phyloP scores from a whole-genome alignment of 1,140 invertebrate genomes.

The Elysia chlorotica region DNA sequence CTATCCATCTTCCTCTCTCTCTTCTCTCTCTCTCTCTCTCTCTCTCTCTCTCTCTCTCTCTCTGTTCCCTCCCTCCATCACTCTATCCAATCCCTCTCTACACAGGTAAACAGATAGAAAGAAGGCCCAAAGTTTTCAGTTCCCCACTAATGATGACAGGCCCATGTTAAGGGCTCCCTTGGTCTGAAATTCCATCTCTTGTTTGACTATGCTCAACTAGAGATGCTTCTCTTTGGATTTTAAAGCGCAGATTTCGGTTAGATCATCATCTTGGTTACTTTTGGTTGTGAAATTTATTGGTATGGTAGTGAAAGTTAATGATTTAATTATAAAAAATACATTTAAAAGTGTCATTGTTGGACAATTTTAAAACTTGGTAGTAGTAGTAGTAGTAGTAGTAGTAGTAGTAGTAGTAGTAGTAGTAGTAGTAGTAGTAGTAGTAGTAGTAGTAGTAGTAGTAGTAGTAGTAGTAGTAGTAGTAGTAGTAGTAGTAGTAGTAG shows the following conservation, averaged over 20 bases:
- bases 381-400: constrained; percentile 11
- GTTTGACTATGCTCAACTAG: not conserved
- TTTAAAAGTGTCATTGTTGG: not conserved
- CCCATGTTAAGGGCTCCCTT: not conserved
- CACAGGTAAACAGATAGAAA: too few relatives aligned
- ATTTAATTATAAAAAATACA: not conserved
- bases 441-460: constrained; percentile 18
- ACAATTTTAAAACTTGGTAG: not conserved
- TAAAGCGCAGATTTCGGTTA: not conserved
- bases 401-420: constrained; percentile 5
- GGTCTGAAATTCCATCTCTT: not conserved
- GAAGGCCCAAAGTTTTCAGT: too few relatives aligned
- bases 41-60: not conserved
- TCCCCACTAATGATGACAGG: not conserved
- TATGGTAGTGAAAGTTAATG: not conserved
- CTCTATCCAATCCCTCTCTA: not conserved
- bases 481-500: constrained; percentile 16
- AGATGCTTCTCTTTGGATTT: not conserved
- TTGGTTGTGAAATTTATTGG: not conserved
- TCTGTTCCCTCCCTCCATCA: not conserved
- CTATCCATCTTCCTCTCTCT: not conserved
- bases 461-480: constrained; percentile 18
- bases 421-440: constrained; percentile 18
- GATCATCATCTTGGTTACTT: not conserved
- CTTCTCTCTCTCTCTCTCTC: constrained; percentile 5